Conservation (phyloP, 2,888 invertebrate species). For the Stictocephala bisonia region DNA sequence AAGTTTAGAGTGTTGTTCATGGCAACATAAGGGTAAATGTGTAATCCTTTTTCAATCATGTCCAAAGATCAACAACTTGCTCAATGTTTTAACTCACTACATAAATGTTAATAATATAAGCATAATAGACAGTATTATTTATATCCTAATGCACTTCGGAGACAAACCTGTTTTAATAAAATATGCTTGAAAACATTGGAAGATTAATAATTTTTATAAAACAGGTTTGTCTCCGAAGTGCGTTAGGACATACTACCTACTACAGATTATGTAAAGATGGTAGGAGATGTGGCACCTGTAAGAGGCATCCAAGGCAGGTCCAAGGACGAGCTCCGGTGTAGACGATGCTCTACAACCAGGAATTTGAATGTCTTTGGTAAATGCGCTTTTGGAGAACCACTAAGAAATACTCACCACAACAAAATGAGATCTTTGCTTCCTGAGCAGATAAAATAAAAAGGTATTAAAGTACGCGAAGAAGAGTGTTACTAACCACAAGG, state of each 20-base stretch:
- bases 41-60: background rate
- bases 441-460: background rate
- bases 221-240: no score
- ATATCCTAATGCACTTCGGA: no score
- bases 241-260: background rate
- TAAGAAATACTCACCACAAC: background rate
- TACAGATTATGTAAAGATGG: background rate
- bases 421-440: background rate
- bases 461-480: background rate
- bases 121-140: no score
- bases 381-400: background rate
- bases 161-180: no score
- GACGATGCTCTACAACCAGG: conserved; percentile 4
- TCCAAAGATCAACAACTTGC: background rate
- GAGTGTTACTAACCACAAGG: no score
- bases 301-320: conserved; percentile 3
- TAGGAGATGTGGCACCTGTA: conserved; percentile 1
- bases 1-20: background rate
- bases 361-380: background rate
- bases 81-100: no score
- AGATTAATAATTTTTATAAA: no score
- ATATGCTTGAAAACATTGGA: no score
- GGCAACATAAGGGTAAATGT: background rate
- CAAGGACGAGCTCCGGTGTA: conserved; percentile 8
- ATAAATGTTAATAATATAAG: no score